phyloP scores from a whole-genome alignment of 1,140 invertebrate species.

The Danaus plexippus region DNA sequence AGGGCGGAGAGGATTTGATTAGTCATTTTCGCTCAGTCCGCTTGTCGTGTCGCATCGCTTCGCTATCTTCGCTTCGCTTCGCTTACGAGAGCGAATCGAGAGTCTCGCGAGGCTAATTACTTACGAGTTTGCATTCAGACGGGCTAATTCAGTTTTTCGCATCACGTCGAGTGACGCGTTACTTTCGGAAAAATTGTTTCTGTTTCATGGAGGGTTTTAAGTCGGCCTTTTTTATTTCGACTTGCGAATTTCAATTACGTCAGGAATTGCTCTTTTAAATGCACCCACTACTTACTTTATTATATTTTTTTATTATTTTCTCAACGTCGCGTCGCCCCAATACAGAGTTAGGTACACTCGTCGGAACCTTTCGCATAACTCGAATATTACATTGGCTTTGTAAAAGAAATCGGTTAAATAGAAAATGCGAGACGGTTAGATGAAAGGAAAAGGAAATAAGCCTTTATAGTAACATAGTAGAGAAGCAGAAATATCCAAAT shows the following conservation, averaged over 20 bases:
- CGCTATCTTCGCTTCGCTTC: slow-evolving; percentile 62
- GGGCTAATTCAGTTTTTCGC: slow-evolving; percentile 65
- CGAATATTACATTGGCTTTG: too few species aligned
- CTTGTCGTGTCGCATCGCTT: slow-evolving; percentile 41
- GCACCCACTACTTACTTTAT: slow-evolving; percentile 4
- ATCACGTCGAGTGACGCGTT: slow-evolving; percentile 49
- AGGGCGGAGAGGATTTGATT: slow-evolving; percentile 66
- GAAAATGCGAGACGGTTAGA: too few species aligned
- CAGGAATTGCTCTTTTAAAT: slow-evolving; percentile 19
- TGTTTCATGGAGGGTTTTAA: slow-evolving; percentile 22
- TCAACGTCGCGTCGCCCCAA: too few species aligned
- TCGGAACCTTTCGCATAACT: too few species aligned
- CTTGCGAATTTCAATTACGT: slow-evolving; percentile 23
- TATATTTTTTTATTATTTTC: too few species aligned
- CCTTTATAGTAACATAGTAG: slow-evolving; percentile 17
- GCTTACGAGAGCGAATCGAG: slow-evolving; percentile 62
- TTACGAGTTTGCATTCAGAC: slow-evolving; percentile 66
- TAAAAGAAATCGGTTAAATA: too few species aligned
- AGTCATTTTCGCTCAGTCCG: slow-evolving; percentile 61
- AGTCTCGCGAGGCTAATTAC: slow-evolving; percentile 67
- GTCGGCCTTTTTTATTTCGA: slow-evolving; percentile 21
- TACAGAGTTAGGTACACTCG: too few species aligned
- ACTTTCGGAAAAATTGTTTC: slow-evolving; percentile 28
- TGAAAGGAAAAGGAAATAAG: slow-evolving; percentile 14
- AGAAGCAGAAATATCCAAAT: slow-evolving; percentile 33